These are phyloP conservation scores for Stenopsyche tienmushanensis DNA, from an alignment of 1,140 invertebrate genomes.

Conservation along the genomic window DNA sequence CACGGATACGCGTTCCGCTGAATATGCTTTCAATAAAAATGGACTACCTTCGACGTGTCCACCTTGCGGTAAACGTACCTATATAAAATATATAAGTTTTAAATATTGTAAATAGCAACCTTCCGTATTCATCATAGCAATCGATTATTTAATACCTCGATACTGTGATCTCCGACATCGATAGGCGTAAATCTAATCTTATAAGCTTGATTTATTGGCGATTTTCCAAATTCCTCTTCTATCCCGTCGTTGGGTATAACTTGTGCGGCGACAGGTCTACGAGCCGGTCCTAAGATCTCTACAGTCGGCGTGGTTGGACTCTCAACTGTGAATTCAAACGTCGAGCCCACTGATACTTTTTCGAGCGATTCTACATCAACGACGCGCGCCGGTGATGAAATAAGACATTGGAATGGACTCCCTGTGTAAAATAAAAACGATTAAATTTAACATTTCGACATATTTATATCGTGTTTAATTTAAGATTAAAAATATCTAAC, in stretches of 20 bases:
- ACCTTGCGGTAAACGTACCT: slow-evolving; percentile 64
- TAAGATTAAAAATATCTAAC: slow-evolving; percentile 51
- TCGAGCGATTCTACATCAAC: slow-evolving; percentile 70
- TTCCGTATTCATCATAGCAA: not conserved
- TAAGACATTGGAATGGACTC: slow-evolving; percentile 61
- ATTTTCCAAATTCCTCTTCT: slow-evolving; percentile 17
- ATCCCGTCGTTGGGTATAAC: slow-evolving; percentile 45
- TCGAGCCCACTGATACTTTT: slow-evolving; percentile 86
- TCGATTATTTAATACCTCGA: slow-evolving; percentile 67
- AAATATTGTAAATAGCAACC: not conserved
- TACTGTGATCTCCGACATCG: slow-evolving; percentile 91
- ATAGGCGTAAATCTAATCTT: slow-evolving; percentile 81
- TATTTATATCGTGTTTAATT: not conserved
- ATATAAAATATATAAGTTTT: slow-evolving; percentile 22
- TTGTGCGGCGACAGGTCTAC: slow-evolving; percentile 69
- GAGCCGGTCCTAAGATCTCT: slow-evolving; percentile 74
- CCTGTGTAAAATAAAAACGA: slow-evolving; percentile 44
- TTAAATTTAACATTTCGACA: not conserved
- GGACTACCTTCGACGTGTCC: slow-evolving; percentile 91
- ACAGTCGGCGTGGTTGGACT: slow-evolving; percentile 73
- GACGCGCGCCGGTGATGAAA: slow-evolving; percentile 72
- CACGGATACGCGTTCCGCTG: slow-evolving; percentile 86
- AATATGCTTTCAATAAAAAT: slow-evolving; percentile 93
- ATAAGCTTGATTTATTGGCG: slow-evolving; percentile 41
- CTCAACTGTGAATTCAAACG: slow-evolving; percentile 84